Conservation (phyloP, 1,140 invertebrate genomes). For the Reticulitermes speratus region DNA sequence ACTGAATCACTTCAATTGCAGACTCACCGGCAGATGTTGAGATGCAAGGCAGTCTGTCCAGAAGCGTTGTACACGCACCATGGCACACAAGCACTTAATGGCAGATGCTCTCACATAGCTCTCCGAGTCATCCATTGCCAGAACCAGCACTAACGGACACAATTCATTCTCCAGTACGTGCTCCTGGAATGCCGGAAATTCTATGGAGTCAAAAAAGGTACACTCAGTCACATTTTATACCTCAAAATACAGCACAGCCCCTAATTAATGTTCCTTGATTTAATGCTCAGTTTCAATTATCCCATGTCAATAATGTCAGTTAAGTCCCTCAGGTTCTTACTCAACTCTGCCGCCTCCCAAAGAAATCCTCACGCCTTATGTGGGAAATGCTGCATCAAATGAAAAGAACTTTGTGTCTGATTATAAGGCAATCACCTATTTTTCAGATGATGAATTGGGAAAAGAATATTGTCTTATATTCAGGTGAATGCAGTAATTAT, state of each 20-base stretch:
- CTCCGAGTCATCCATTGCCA: slow-evolving; percentile 65
- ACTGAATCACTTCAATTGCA: too few relatives aligned
- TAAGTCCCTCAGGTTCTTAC: too few relatives aligned
- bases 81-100: slow-evolving; percentile 63
- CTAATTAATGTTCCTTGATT: neutral
- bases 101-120: slow-evolving; percentile 72
- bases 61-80: slow-evolving; percentile 60
- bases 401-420: too few relatives aligned
- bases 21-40: slow-evolving; percentile 60
- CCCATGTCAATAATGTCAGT: too few relatives aligned
- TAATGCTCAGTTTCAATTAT: neutral
- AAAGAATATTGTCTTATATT: too few relatives aligned
- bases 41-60: slow-evolving; percentile 63
- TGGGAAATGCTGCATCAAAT: too few relatives aligned
- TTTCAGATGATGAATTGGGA: too few relatives aligned
- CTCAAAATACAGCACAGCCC: neutral
- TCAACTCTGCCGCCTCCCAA: too few relatives aligned
- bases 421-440: too few relatives aligned
- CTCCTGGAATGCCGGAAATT: slow-evolving; percentile 75
- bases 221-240: neutral
- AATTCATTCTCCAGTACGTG: slow-evolving; percentile 65
- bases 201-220: slow-evolving; percentile 48
- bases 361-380: too few relatives aligned
- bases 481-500: too few relatives aligned
- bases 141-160: slow-evolving; percentile 60